Percentiles rank a stretch among this genome's conserved stretches.
Evolutionary conservation across 1,140 invertebrate genomes (phyloP).

Genomic region (Euwallacea fornicatus): DNA sequence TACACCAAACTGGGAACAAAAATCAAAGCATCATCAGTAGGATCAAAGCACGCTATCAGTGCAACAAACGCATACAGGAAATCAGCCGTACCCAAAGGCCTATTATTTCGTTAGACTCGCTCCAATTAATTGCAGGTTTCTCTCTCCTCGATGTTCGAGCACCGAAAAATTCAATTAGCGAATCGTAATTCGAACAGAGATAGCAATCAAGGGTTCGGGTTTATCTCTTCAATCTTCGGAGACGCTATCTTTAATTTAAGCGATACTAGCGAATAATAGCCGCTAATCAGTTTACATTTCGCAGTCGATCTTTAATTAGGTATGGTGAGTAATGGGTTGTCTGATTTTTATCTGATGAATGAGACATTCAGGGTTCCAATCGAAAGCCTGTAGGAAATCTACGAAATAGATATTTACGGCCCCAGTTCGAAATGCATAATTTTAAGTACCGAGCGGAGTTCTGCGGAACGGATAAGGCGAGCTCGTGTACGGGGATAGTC

Average conservation of each 20-base stretch:
- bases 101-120: slow-evolving; percentile 33
- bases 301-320: slow-evolving; percentile 15
- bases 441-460: too few species aligned
- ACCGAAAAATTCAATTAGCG: slow-evolving; percentile 37
- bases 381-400: too few species aligned
- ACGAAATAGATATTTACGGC: too few species aligned
- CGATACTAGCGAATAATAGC: slow-evolving; percentile 19
- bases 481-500: too few species aligned
- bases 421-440: too few species aligned
- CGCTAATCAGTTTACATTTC: slow-evolving; percentile 11
- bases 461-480: too few species aligned
- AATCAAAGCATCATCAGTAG: too few species aligned
- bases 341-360: too few species aligned
- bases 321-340: neutral
- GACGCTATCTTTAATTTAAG: slow-evolving; percentile 28
- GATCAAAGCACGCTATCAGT: too few species aligned
- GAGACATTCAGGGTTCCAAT: too few species aligned
- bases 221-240: slow-evolving; percentile 10
- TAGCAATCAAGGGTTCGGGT: slow-evolving; percentile 9
- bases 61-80: too few species aligned
- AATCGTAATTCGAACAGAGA: slow-evolving; percentile 20
- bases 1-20: too few species aligned
- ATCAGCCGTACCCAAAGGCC: neutral
- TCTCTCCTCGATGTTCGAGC: slow-evolving; percentile 14
- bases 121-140: slow-evolving; percentile 35